A percentile compares a stretch with the other conserved stretches of the same genome.
phyloP scores from a whole-genome alignment of 2,797 vertebrate species.

The Cryptoblepharus egeriae region DNA sequence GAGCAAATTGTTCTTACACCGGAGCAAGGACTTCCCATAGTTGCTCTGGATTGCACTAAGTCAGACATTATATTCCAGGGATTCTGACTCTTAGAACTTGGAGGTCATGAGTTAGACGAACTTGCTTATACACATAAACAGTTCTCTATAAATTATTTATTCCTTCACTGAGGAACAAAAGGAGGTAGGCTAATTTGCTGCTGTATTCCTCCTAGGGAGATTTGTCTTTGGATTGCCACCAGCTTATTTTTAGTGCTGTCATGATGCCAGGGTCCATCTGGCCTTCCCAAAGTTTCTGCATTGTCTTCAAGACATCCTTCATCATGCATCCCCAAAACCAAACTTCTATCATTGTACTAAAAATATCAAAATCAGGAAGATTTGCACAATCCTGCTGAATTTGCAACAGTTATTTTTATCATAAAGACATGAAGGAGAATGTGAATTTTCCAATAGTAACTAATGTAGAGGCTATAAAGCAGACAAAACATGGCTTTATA shows the following conservation, averaged over 20 bases:
- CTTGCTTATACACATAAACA: not conserved
- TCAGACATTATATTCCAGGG: not conserved
- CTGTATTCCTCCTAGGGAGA: not conserved
- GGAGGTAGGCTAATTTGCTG: not conserved
- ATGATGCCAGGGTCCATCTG: not conserved
- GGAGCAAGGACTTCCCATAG: too few relatives aligned
- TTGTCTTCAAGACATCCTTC: not conserved
- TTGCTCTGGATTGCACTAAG: too few relatives aligned
- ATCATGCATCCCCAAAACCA: not conserved
- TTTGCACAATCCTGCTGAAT: not conserved
- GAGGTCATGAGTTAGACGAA: slow-evolving; percentile 8
- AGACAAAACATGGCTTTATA: too few relatives aligned
- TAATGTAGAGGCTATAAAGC: too few relatives aligned
- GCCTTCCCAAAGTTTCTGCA: not conserved
- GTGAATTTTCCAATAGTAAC: not conserved
- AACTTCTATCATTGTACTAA: not conserved
- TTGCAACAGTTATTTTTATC: too few relatives aligned
- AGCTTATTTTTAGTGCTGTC: slow-evolving; percentile 23
- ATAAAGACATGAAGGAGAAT: not conserved
- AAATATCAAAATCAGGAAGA: not conserved
- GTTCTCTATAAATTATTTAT: slow-evolving; percentile 54
- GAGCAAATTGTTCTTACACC: too few relatives aligned
- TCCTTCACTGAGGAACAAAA: slow-evolving; percentile 49
- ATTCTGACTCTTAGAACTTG: slow-evolving; percentile 1
- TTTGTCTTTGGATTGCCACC: not conserved